Conservation (phyloP, 2,113 vertebrate genomes). For the Antechinus stuartii region DNA sequence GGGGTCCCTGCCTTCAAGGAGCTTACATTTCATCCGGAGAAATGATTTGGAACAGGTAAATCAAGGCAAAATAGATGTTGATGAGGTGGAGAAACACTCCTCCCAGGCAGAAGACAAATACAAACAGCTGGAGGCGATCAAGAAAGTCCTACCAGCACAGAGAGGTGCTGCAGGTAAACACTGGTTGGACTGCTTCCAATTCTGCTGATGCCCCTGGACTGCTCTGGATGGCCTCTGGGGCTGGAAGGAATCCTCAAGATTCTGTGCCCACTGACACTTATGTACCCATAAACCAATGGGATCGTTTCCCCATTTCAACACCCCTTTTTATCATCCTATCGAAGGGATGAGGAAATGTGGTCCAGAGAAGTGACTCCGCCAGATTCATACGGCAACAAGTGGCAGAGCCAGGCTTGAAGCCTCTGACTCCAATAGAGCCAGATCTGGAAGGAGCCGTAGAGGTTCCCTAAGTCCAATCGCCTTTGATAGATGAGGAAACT, state of each 20-base stretch:
- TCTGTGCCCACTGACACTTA: too few relatives aligned
- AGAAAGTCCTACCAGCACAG: too few relatives aligned
- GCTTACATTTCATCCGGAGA: background rate
- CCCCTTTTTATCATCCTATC: too few relatives aligned
- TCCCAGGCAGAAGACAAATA: too few relatives aligned
- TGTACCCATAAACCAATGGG: too few relatives aligned
- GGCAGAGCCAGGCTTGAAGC: too few relatives aligned
- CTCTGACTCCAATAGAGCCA: background rate
- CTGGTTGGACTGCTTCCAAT: background rate
- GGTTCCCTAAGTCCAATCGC: background rate
- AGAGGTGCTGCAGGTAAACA: too few relatives aligned
- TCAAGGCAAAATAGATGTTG: background rate
- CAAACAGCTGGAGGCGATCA: background rate
- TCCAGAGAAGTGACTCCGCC: too few relatives aligned
- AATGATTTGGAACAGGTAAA: background rate
- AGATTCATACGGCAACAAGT: too few relatives aligned
- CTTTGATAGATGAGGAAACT: background rate
- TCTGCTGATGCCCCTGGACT: too few relatives aligned
- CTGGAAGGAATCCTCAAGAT: background rate
- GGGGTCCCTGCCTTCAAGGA: too few relatives aligned
- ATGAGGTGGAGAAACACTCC: too few relatives aligned
- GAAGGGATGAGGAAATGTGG: background rate
- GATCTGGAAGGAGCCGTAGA: background rate
- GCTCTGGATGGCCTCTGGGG: background rate
- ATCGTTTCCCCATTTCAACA: background rate